Base-by-base conservation (phyloP, 2,888 invertebrate genomes). In the Agriopis aurantiaria region DNA sequence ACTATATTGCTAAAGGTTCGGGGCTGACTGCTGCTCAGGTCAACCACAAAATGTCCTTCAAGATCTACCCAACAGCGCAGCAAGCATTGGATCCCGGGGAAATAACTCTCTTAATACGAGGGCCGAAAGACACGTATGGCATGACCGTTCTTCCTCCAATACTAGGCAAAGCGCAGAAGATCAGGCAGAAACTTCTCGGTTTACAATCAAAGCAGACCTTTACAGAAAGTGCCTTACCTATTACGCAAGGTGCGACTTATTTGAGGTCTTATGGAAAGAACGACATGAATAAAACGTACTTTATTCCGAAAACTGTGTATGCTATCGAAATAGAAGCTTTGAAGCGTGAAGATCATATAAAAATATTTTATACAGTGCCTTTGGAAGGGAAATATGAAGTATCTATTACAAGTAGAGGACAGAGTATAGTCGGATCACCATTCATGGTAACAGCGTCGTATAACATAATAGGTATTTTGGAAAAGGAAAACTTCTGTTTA, bases 1-100 rank as follows among this genome's bases (percentile, higher is more conserved):
- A 95, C 77, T 96, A 95, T 79, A 90, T 95, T 3, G 96, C 95
- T 0, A 91, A 95, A 83, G 96, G 96, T 10, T 95, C 96, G 84
- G 96, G 96, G 0, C 84, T 96, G 23, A 88, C 94, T 48, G 95
- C 95, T 48, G 95, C 95, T 41, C 95, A 95, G 84, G 89, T 95
- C 60, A 90, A 95, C 68, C 92, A 92, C 71, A 95, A 94, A 84
- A 91, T 95, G 64, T 85, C 89, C 59, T 96, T 96, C 82, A 96
- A 95, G 85, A 88, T 96, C 70, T 96, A 96, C 78, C 94, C 95
- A 3, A 93, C 94, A 10, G 89, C 93, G 52, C 95, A 95, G 84
- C 92, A 93, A 85, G 86, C 87, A 65, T 78, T 94, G 52, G 91
- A 94, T 69, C 92, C 95, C 5, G 91, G 92, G 58, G 94, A 95